Percentiles rank a stretch among this genome's conserved stretches.
These are phyloP conservation scores for Mamestra brassicae DNA, from an alignment of 2,888 invertebrate species.

Conservation along the genomic window DNA sequence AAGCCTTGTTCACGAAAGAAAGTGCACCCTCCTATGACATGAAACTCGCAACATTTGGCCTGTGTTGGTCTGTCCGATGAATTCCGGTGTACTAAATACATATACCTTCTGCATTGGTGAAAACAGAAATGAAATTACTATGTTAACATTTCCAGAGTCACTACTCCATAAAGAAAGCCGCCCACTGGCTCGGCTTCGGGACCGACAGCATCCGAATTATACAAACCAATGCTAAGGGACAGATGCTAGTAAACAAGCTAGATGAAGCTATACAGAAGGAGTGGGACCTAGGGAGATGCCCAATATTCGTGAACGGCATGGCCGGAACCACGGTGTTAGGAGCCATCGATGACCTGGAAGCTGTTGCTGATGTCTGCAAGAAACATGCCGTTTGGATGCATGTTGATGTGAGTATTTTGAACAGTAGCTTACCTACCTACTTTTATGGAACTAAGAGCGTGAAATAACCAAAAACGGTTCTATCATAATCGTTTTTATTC, in stretches of 20 bases:
- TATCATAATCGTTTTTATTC: too few species aligned
- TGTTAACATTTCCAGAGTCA: conserved; percentile 90
- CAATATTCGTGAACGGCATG: conserved; percentile 94
- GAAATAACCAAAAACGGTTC: too few species aligned
- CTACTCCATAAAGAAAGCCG: conserved; percentile 95
- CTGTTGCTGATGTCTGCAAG: conserved; percentile 93
- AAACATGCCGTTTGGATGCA: conserved; percentile 95
- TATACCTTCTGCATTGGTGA: too few species aligned
- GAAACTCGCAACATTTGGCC: too few species aligned
- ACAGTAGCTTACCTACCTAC: too few species aligned
- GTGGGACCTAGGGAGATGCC: conserved; percentile 87
- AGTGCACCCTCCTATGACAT: too few species aligned
- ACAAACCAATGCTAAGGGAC: conserved; percentile 92
- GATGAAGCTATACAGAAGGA: conserved; percentile 90
- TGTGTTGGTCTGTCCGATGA: too few species aligned
- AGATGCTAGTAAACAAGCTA: conserved; percentile 92
- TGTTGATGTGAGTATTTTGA: conserved; percentile 92
- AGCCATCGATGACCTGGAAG: conserved; percentile 94
- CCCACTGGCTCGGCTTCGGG: conserved; percentile 96
- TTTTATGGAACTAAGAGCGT: too few species aligned
- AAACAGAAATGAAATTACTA: too few species aligned
- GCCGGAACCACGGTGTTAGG: conserved; percentile 96
- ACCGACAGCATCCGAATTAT: conserved; percentile 93
- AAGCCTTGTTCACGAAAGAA: too few species aligned
- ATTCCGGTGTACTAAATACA: too few species aligned